phyloP scores from a whole-genome alignment of 1,140 invertebrate genomes.

The Orchesella cincta region DNA sequence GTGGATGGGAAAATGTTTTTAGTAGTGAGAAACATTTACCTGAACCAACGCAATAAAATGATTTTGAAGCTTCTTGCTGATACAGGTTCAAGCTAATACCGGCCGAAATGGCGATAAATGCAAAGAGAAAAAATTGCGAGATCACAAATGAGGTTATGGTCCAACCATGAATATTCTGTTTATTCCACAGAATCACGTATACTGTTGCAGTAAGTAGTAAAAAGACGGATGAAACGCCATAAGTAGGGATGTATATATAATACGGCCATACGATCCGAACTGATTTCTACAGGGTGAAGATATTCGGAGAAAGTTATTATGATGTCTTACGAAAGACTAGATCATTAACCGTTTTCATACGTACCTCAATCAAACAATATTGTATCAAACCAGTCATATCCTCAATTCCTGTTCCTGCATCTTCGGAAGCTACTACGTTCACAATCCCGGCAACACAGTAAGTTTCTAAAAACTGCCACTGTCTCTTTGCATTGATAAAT shows the following conservation, averaged over 20 bases:
- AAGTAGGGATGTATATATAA: background rate
- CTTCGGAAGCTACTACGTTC: background rate
- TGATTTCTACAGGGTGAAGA: background rate
- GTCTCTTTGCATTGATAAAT: background rate
- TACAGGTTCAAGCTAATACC: background rate
- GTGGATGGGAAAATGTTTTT: too few relatives aligned
- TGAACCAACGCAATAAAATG: background rate
- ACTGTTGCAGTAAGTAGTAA: conserved; percentile 33
- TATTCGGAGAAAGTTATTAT: background rate
- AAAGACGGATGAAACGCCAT: conserved; percentile 24
- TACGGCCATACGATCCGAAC: background rate
- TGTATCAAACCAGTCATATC: background rate
- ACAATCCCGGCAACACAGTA: conserved; percentile 6
- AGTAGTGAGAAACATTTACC: background rate
- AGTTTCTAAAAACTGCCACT: background rate
- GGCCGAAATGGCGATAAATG: conserved; percentile 26
- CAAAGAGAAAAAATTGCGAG: conserved; percentile 41
- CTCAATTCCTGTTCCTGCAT: background rate
- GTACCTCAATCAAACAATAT: conserved; percentile 1
- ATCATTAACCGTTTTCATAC: background rate
- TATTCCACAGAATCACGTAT: conserved; percentile 38
- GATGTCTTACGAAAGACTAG: too few relatives aligned
- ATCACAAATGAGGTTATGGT: conserved; percentile 32
- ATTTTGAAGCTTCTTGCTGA: background rate
- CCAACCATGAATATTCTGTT: conserved; percentile 38